Evolutionary conservation across 2,888 invertebrate species (phyloP).

Genomic region (Eustalomyia histrio): DNA sequence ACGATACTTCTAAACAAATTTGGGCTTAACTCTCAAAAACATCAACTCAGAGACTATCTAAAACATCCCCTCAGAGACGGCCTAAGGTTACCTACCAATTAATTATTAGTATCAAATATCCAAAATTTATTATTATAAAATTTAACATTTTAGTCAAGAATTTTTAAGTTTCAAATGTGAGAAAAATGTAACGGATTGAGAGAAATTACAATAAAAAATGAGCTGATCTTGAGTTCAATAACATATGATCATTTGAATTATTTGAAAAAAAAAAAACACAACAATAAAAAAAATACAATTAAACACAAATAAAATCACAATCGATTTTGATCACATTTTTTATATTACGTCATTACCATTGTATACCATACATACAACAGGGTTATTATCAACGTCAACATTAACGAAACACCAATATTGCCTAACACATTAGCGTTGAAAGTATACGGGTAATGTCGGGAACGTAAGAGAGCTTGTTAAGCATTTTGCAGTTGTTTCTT

Average conservation of each 20-base stretch:
- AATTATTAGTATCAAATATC: no score
- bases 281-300: background rate
- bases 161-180: no score
- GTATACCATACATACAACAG: slow-evolving; percentile 12
- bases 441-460: background rate
- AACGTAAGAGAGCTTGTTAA: slow-evolving; percentile 23
- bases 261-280: no score
- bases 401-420: background rate
- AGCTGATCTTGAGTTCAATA: slow-evolving; percentile 7
- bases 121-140: no score
- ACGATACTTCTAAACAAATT: no score
- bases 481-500: slow-evolving; percentile 24
- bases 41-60: no score
- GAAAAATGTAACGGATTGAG: background rate
- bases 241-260: background rate
- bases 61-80: no score
- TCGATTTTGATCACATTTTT: slow-evolving; percentile 40
- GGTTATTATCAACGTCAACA: slow-evolving; percentile 3
- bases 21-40: no score
- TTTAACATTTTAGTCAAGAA: no score
- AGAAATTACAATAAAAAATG: slow-evolving; percentile 6
- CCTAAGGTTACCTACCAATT: no score
- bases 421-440: background rate
- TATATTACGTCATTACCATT: slow-evolving; percentile 32
- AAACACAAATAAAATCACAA: slow-evolving; percentile 18